A percentile compares a stretch with the other conserved stretches of the same genome.
Evolutionary conservation across 1,140 invertebrate genomes (phyloP).

Genomic region (Drosophila jambulina): DNA sequence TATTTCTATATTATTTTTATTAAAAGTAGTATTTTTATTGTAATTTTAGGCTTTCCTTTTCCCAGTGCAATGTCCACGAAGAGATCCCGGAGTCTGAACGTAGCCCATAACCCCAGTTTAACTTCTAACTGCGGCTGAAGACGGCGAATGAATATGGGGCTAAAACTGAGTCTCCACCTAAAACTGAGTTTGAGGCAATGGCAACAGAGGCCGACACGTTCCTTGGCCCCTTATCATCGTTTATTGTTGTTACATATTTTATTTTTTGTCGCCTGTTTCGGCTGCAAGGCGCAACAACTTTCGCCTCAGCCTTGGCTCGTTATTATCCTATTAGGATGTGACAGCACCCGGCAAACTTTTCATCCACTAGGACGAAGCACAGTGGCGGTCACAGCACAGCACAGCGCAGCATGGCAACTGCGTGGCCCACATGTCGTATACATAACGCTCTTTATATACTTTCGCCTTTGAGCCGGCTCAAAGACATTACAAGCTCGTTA

Average conservation of each 20-base stretch:
- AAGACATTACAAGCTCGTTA: slow-evolving; percentile 82
- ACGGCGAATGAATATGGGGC: slow-evolving; percentile 7
- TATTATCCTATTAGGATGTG: slow-evolving; percentile 83
- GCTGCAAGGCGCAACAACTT: slow-evolving; percentile 79
- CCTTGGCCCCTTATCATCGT: slow-evolving; percentile 79
- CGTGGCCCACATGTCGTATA: slow-evolving; percentile 73
- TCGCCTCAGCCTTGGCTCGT: slow-evolving; percentile 72
- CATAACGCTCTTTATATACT: slow-evolving; percentile 79
- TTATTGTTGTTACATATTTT: slow-evolving; percentile 70
- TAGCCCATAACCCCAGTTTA: slow-evolving; percentile 9
- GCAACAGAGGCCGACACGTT: slow-evolving; percentile 66
- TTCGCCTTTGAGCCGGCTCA: slow-evolving; percentile 66
- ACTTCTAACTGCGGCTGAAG: slow-evolving; percentile 27
- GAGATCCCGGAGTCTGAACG: slow-evolving; percentile 4
- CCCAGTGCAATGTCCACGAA: slow-evolving; percentile 5
- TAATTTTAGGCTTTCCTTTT: not conserved
- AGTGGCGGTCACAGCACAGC: slow-evolving; percentile 27
- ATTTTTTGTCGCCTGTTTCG: slow-evolving; percentile 53
- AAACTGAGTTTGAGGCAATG: slow-evolving; percentile 20
- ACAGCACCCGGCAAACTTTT: slow-evolving; percentile 75
- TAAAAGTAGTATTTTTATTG: not conserved
- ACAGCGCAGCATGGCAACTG: slow-evolving; percentile 13
- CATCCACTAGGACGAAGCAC: slow-evolving; percentile 51
- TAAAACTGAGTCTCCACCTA: slow-evolving; percentile 7
- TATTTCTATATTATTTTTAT: not conserved